Conservation (phyloP, 2,113 vertebrate species). For the Crotophaga sulcirostris region DNA sequence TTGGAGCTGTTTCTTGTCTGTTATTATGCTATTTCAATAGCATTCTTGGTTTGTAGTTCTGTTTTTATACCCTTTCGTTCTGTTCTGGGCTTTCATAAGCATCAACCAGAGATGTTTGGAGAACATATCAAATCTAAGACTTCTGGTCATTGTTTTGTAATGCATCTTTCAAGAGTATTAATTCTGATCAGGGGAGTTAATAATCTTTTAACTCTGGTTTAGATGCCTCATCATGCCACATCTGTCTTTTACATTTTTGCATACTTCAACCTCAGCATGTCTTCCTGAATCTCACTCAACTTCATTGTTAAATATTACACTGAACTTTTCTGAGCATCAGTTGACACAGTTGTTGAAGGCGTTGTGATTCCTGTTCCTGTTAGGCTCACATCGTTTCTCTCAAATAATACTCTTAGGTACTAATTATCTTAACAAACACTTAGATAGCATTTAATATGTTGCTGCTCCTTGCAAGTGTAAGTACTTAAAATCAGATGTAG, state of each 20-base stretch:
- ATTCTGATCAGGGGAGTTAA: background rate
- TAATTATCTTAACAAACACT: background rate
- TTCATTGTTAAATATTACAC: background rate
- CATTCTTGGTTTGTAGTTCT: background rate
- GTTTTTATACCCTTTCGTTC: background rate
- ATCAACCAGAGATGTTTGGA: background rate
- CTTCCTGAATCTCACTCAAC: background rate
- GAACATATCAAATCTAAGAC: background rate
- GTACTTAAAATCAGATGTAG: background rate
- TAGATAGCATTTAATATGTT: background rate
- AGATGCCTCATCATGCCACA: background rate
- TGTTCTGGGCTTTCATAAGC: background rate
- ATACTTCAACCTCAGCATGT: background rate
- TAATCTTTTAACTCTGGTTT: background rate
- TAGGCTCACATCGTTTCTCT: background rate
- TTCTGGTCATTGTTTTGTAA: background rate
- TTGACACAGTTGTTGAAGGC: background rate
- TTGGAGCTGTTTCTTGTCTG: background rate
- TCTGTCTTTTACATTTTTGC: background rate
- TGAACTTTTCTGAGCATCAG: background rate
- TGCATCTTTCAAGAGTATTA: background rate
- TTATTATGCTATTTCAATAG: background rate
- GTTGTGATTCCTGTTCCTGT: background rate
- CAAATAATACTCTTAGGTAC: background rate
- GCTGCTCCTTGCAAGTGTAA: background rate